phyloP scores from a whole-genome alignment of 2,888 invertebrate genomes.

The Leucophenga maculata region DNA sequence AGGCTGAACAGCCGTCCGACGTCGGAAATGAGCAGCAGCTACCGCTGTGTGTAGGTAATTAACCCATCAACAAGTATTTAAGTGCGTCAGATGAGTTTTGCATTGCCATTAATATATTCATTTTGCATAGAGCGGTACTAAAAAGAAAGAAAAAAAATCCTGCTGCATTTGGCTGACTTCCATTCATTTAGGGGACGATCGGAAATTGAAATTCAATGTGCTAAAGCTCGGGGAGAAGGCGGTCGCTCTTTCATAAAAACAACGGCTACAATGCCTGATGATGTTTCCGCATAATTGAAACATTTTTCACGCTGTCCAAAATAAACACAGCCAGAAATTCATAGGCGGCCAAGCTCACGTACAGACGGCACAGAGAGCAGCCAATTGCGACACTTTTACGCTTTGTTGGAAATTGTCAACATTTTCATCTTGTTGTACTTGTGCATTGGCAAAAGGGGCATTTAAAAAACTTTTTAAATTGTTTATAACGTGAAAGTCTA shows the following conservation, averaged over 20 bases:
- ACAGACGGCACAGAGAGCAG: background rate
- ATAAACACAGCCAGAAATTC: background rate
- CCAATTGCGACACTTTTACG: conserved; percentile 6
- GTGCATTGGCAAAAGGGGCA: background rate
- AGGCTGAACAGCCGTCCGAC: background rate
- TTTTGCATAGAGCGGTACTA: too few relatives aligned
- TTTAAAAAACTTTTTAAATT: conserved; percentile 15
- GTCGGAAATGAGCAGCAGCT: background rate
- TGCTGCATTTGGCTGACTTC: background rate
- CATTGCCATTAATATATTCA: too few relatives aligned
- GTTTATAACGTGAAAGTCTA: conserved; percentile 16
- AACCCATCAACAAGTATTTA: conserved; percentile 21
- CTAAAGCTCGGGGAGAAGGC: too few relatives aligned
- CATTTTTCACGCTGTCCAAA: conserved; percentile 25
- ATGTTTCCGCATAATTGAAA: conserved; percentile 30
- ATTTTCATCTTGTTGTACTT: conserved; percentile 3
- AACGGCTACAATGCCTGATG: too few relatives aligned
- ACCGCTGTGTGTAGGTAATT: conserved; percentile 19
- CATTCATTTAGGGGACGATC: conserved; percentile 8
- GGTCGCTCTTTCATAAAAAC: too few relatives aligned
- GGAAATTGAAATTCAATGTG: background rate
- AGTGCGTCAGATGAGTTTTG: conserved; percentile 18
- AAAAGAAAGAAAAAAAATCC: too few relatives aligned
- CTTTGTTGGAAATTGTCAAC: conserved; percentile 13
- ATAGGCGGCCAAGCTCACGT: background rate